Evolutionary conservation across 2,888 invertebrate genomes (phyloP), one percentile per base, ranked within the genome.

Genomic region (Atethmia centrago): DNA sequence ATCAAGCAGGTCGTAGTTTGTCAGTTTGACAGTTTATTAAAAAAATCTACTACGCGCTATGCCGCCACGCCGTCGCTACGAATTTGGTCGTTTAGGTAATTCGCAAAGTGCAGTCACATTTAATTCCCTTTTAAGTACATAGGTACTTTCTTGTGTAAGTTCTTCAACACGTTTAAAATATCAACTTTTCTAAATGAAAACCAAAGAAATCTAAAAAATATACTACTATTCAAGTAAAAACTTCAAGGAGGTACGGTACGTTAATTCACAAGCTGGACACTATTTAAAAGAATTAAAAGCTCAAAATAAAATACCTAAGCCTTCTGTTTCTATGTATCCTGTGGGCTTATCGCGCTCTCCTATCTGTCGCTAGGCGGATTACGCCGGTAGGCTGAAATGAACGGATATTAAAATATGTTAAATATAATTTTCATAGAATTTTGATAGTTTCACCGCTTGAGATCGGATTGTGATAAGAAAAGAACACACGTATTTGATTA

Each of bases 281-380:
- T 51, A 10, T 51, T 31, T 14, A 47, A 3, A 19, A 28, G 16
- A 19, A 56, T 31, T 14, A 5, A n/a, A 47, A 55, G 21, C 45
- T 31, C 12, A 25, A 28, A 36, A 53, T 19, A 61, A 28, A 45
- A 5, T 25, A n/a, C 31, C 19, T 82, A 53, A 16, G 5, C 10
- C 68, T 81, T 81, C 75, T 84, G 65, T 58, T 25, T n/a, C 3
- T 14, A 25, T 16, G 64, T 63, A 10, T 8, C 10, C 12, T 21
- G 40, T 47, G 49, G 3, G 10, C 40, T n/a, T 84, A 84, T 83
- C 86, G 51, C 51, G 59, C 12, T 59, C 45, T 28, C 76, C 74
- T 83, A 83, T 84, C 86, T 78, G 84, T 83, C 77, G 73, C 84
- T 58, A 61, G 61, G 59, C 21, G 77, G 86, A 80, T 84, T 84